Evolutionary conservation across 2,113 vertebrate genomes (phyloP), one percentile per base, ranked within the genome.

Genomic region (Bubo scandiacus): DNA sequence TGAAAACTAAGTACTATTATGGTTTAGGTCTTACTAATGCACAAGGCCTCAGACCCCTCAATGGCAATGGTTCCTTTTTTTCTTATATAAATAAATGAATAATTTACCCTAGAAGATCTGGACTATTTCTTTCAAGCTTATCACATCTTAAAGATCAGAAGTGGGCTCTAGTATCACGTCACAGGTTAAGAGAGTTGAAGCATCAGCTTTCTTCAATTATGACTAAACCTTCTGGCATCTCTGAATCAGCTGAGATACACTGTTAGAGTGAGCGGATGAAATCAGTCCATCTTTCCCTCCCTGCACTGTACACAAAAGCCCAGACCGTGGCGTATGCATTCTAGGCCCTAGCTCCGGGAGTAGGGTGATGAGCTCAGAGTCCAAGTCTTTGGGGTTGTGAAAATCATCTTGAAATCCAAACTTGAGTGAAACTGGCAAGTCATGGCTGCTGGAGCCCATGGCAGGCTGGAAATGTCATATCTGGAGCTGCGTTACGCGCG

Each of bases 101-200:
- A 16, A 87, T 80, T 93, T 65, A 90, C 51, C 49, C 4, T 40
- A 86, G 32, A 75, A 23, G 25, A 72, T 74, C 42, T 58, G 52
- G 34, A 63, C 63, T 88, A 34, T 79, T 83, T 88, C 54, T 88
- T 88, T 81, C 54, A 73, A 75, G 74, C 54, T 90, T 81, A 72
- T 92, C 25, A 16, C 38, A 45, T 59, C 70, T 72, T 85, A 85
- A 82, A 82, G 81, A 89, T 81, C 73, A 95, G 52, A 85, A 93
- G 57, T 43, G 34, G 81, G 73, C 66, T 85, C 70, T 89, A 72
- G 51, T 67, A 81, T 43, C 66, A 82, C 2, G 5, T 89, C 90
- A 90, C 79, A 90, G 71, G 81, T 91, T 92, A 91, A 82, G 67
- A 81, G 43, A 82, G 81, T 77, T 93, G 94, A 91, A 94, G 89